Percentiles rank a stretch among this genome's conserved stretches.
phyloP scores from a whole-genome alignment of 2,888 invertebrate species.

The Ceratothoa steindachneri region DNA sequence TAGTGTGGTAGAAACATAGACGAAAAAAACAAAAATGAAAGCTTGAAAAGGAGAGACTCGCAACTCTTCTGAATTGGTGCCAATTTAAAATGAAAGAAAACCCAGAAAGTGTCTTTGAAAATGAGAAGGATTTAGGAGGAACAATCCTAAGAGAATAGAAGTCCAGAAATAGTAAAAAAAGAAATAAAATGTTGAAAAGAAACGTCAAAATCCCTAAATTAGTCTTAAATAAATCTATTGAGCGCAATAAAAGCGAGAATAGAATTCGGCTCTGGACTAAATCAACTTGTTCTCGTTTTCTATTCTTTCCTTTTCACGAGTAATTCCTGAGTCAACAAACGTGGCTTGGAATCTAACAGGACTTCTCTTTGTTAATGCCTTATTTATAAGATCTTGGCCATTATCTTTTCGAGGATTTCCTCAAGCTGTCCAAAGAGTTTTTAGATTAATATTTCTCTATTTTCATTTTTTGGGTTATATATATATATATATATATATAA shows the following conservation, averaged over 20 bases:
- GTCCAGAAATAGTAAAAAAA: too few relatives aligned
- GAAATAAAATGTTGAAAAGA: not conserved
- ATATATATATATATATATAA: too few relatives aligned
- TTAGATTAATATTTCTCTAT: too few relatives aligned
- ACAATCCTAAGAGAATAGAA: too few relatives aligned
- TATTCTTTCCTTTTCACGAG: not conserved
- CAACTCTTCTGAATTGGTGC: too few relatives aligned
- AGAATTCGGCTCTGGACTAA: not conserved
- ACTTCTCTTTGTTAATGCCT: not conserved
- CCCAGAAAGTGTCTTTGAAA: too few relatives aligned
- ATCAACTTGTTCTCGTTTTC: not conserved
- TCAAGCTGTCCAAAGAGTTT: not conserved
- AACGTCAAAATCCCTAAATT: not conserved
- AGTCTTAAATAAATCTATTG: not conserved
- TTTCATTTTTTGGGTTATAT: too few relatives aligned
- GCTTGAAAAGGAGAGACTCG: too few relatives aligned
- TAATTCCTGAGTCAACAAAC: not conserved
- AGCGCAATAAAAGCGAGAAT: not conserved
- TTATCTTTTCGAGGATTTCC: not conserved
- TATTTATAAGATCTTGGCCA: not conserved
- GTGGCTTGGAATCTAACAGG: not conserved
- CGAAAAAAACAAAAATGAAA: too few relatives aligned
- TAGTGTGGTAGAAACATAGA: too few relatives aligned
- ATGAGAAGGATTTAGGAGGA: too few relatives aligned
- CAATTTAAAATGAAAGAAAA: too few relatives aligned